These are phyloP conservation scores for Phyllotreta cruciferae DNA, from an alignment of 2,888 invertebrate species.

Conservation along the genomic window DNA sequence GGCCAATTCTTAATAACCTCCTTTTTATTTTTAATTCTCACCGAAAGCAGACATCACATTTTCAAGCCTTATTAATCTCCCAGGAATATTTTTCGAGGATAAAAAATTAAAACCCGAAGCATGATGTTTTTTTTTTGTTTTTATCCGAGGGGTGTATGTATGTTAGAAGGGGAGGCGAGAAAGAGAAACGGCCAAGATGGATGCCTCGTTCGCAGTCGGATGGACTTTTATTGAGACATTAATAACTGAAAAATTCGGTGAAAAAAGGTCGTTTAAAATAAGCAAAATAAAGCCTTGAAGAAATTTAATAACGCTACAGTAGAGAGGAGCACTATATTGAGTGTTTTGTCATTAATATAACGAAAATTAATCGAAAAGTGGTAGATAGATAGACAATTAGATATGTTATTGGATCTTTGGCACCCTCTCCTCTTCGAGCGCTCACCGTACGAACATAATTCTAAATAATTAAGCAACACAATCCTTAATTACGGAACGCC, in stretches of 20 bases:
- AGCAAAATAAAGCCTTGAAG: no score
- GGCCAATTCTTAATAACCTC: conserved; percentile 48
- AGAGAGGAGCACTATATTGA: no score
- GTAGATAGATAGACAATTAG: no score
- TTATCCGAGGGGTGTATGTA: conserved; percentile 29
- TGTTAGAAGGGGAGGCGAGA: conserved; percentile 30
- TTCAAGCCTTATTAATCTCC: conserved; percentile 60
- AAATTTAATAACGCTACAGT: no score
- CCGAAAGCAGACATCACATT: conserved; percentile 56
- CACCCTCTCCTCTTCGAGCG: no score
- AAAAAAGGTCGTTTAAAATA: not conserved
- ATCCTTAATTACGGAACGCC: conserved; percentile 40
- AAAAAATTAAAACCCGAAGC: conserved; percentile 60
- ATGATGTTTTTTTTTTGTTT: conserved; percentile 54
- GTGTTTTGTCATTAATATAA: no score
- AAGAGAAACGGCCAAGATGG: conserved; percentile 8
- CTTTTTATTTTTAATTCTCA: conserved; percentile 58
- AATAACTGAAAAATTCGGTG: conserved; percentile 1
- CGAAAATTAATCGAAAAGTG: no score
- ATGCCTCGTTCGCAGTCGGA: conserved; percentile 1
- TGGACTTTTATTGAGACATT: conserved; percentile 11
- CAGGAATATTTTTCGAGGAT: conserved; percentile 57
- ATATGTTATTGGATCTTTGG: no score
- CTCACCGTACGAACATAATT: conserved; percentile 31
- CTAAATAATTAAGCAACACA: conserved; percentile 43